Conservation (phyloP, 2,113 vertebrate species). For the Oxygymnocypris stewartii region DNA sequence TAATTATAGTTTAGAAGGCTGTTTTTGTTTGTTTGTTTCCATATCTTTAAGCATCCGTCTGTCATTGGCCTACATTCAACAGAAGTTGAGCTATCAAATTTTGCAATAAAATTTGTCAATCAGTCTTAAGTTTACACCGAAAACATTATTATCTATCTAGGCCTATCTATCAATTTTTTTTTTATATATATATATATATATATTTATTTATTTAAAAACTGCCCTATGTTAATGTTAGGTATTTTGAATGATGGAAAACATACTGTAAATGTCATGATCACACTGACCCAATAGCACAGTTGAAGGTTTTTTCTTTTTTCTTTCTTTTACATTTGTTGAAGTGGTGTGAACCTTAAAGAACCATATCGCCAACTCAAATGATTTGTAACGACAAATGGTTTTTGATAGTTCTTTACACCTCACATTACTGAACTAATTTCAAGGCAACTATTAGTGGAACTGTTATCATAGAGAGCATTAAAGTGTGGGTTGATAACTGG, state of each 20-base stretch:
- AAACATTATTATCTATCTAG: no score
- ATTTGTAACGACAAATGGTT: background rate
- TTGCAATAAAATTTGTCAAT: no score
- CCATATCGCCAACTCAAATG: background rate
- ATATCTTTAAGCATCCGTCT: no score
- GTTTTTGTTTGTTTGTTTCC: no score
- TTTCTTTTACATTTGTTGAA: background rate
- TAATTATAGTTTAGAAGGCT: background rate
- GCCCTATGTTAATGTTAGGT: background rate
- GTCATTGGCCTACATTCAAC: no score
- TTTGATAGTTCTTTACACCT: background rate
- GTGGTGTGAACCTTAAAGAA: background rate
- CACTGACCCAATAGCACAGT: background rate
- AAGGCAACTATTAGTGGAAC: background rate
- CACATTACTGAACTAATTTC: background rate
- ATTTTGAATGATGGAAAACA: background rate
- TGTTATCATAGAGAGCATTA: slow-evolving; percentile 6
- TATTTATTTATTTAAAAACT: background rate
- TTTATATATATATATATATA: no score
- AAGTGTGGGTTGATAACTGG: background rate
- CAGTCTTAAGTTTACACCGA: no score
- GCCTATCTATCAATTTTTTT: background rate
- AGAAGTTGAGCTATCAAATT: no score
- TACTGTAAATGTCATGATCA: background rate
- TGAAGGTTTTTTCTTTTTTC: no score